These are phyloP conservation scores for Latheticus oryzae DNA, from an alignment of 2,888 invertebrate genomes.

Conservation along the genomic window DNA sequence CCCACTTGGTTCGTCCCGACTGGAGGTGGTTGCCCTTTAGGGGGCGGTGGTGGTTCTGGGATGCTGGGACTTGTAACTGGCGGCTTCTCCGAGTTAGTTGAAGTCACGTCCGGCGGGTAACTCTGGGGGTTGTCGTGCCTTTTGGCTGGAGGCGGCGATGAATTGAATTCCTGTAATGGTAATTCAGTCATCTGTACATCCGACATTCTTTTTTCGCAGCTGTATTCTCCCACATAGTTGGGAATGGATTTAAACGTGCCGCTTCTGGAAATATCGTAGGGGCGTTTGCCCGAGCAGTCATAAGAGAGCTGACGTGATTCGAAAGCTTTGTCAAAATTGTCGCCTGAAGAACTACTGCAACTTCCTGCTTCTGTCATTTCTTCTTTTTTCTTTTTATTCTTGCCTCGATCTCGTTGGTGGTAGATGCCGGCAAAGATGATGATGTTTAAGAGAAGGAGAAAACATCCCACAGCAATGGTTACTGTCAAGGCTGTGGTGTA, in stretches of 20 bases:
- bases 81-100: conserved; percentile 59
- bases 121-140: conserved; percentile 57
- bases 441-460: conserved; percentile 82
- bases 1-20: conserved; percentile 66
- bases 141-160: conserved; percentile 70
- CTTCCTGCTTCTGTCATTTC: conserved; percentile 80
- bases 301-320: conserved; percentile 48
- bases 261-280: conserved; percentile 68
- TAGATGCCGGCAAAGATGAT: conserved; percentile 91
- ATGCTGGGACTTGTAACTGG: conserved; percentile 63
- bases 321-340: conserved; percentile 70
- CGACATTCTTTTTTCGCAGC: conserved; percentile 71
- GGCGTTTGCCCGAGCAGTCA: conserved; percentile 60
- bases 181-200: conserved; percentile 75
- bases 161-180: conserved; percentile 73
- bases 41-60: conserved; percentile 74
- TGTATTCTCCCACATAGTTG: conserved; percentile 74
- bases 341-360: conserved; percentile 72
- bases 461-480: conserved; percentile 88
- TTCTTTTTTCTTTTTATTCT: conserved; percentile 76
- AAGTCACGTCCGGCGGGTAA: conserved; percentile 65
- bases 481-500: conserved; percentile 90
- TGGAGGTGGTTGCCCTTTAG: conserved; percentile 68
- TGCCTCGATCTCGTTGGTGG: conserved; percentile 79
- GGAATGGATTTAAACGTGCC: conserved; percentile 70